phyloP scores from a whole-genome alignment of 2,888 invertebrate genomes.

The Hoplodrina blanda region DNA sequence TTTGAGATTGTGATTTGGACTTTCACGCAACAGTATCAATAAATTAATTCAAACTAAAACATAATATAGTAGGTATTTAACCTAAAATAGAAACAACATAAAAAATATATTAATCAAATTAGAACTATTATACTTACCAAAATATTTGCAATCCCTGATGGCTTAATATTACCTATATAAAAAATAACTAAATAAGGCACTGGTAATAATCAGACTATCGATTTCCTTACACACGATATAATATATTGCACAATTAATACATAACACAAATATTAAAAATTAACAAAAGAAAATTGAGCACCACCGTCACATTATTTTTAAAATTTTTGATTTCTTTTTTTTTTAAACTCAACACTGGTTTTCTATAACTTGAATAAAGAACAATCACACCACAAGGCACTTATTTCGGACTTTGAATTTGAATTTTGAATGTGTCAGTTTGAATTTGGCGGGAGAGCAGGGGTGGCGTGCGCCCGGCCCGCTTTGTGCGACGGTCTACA shows the following conservation, averaged over 20 bases:
- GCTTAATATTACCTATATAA: background rate
- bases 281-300: conserved; percentile 24
- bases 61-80: too few species aligned
- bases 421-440: conserved; percentile 59
- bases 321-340: conserved; percentile 10
- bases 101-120: background rate
- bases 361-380: conserved; percentile 11
- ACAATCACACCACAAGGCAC: conserved; percentile 32
- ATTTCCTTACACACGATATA: conserved; percentile 62
- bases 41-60: too few species aligned
- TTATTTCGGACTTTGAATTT: conserved; percentile 38
- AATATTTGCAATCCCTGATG: conserved; percentile 44
- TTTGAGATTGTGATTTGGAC: too few species aligned
- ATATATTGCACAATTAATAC: conserved; percentile 61
- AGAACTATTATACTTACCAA: conserved; percentile 42
- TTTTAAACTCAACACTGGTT: conserved; percentile 5
- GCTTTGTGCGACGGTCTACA: conserved; percentile 84
- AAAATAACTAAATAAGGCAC: conserved; percentile 68
- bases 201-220: conserved; percentile 74
- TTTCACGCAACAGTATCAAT: too few species aligned
- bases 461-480: conserved; percentile 79
- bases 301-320: conserved; percentile 12
- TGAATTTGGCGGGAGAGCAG: conserved; percentile 76
- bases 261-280: background rate
- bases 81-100: background rate